Evolutionary conservation across 2,888 invertebrate genomes (phyloP), one percentile per base, ranked within the genome.

Genomic region (Agonum fuliginosum): DNA sequence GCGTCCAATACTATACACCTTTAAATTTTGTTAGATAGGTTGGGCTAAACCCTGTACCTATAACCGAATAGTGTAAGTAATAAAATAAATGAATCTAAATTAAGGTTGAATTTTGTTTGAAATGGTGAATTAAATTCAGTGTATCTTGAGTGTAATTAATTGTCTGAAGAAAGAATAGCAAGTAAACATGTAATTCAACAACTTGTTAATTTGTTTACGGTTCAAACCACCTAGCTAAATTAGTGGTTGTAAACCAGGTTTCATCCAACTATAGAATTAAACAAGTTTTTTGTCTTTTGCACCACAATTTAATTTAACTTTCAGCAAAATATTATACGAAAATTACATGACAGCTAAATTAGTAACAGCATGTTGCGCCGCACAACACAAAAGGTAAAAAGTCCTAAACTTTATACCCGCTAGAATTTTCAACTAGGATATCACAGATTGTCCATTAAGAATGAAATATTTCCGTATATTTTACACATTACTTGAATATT

Each of bases 401-500:
- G n/a, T 22, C 5, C 20, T 1, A 20, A 67, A 67, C 67, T 67
- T 67, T 41, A 4, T 20, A 67, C 12, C 17, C 51, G 30, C 34
- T 62, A 14, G 17, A 62, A 62, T 8, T 62, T 34, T 62, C 30
- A 22, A 24, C 24, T 54, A 37, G 12, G 46, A 20, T 30, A 62
- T 41, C 54, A 67, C 41, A 67, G 41, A 41, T 41, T 67, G 67
- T 41, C 67, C 22, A 41, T 67, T 41, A 41, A 22, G n/a, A 10
- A 41, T 67, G 41, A 67, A 20, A 67, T 17, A 67, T 41, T 20
- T 12, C 48, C 24, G 20, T 51, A 51, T 34, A 51, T 71, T 71
- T 71, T 30, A 30, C 46, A 71, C 71, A 48, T 71, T 51, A 51
- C 48, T 27, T 71, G 71, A 48, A 71, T 71, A 71, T 71, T 71